Evolutionary conservation across 1,140 invertebrate species (phyloP).

Genomic region (Hycleus phaleratus): DNA sequence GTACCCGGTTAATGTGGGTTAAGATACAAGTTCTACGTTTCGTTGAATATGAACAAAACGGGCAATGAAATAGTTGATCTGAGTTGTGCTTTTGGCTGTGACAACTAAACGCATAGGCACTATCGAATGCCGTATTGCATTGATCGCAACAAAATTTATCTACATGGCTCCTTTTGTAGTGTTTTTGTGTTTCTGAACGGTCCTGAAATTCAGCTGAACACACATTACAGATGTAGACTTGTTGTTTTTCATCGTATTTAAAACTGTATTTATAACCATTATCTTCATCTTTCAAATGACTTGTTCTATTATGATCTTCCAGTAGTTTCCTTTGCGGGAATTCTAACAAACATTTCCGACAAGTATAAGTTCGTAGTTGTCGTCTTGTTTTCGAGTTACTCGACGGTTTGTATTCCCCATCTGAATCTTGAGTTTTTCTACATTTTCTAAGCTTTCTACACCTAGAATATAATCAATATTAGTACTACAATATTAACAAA

Average conservation of each 20-base stretch:
- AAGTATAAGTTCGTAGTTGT: constrained; percentile 19
- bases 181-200: constrained; percentile 25
- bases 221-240: constrained; percentile 30
- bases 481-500: neutral
- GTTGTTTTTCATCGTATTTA: constrained; percentile 24
- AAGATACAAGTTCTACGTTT: constrained; percentile 23
- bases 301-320: constrained; percentile 24
- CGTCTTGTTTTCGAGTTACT: too few species aligned
- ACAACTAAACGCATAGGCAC: constrained; percentile 25
- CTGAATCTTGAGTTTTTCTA: neutral
- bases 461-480: constrained; percentile 6
- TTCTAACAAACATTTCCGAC: constrained; percentile 26
- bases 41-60: constrained; percentile 24
- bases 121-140: constrained; percentile 27
- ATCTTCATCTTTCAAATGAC: neutral
- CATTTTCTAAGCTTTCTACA: constrained; percentile 9
- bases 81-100: constrained; percentile 23
- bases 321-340: constrained; percentile 24
- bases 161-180: constrained; percentile 21
- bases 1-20: constrained; percentile 28
- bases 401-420: too few species aligned
- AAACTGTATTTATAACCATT: constrained; percentile 1
- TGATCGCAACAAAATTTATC: constrained; percentile 24
- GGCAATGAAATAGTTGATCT: constrained; percentile 20
- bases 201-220: constrained; percentile 28